Evolutionary conservation across 2,888 invertebrate genomes (phyloP), one percentile per base, ranked within the genome.

Genomic region (Caenorhabditis zanzibari): DNA sequence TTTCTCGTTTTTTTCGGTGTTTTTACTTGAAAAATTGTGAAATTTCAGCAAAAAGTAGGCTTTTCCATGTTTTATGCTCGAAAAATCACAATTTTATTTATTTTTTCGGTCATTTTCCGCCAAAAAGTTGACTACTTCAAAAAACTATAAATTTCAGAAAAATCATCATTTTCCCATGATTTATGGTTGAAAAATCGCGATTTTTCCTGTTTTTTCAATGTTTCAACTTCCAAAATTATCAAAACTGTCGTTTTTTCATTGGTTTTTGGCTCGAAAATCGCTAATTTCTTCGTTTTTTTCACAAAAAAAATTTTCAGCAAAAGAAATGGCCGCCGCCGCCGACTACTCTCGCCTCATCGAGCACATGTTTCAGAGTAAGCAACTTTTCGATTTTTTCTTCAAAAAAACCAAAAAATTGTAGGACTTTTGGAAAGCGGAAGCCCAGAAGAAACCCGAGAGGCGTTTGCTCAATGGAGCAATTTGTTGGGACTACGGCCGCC

Each of bases 301-400:
- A n/a, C n/a, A n/a, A n/a, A n/a, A n/a, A n/a, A n/a, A n/a, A n/a
- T n/a, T 47, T 47, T 19, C 47, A 47, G 47, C n/a, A 47, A 47
- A 47, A 19, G 47, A 47, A 47, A 47, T 47, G 47, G n/a, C 47
- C 47, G 47, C 19, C 47, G 47, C 19, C 47, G 47, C 54, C 54
- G 54, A 54, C 14, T 54, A 54, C 19, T 54, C 54, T 24, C 24
- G 26, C 3, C 35, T 59, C n/a, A 28, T 35, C 59, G 59, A 59
- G 19, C 32, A 59, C 16, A 32, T 59, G 28, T 59, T 59, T 35
- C 32, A 26, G 26, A 32, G 38, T 59, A 12, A 54, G 54, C 26
- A n/a, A n/a, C n/a, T n/a, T n/a, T n/a, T n/a, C n/a, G n/a, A n/a
- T n/a, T n/a, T n/a, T n/a, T n/a, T n/a, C n/a, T n/a, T n/a, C n/a